These are phyloP conservation scores for Coecobrya sp. DNA, from an alignment of 2,888 invertebrate species.

Conservation along the genomic window DNA sequence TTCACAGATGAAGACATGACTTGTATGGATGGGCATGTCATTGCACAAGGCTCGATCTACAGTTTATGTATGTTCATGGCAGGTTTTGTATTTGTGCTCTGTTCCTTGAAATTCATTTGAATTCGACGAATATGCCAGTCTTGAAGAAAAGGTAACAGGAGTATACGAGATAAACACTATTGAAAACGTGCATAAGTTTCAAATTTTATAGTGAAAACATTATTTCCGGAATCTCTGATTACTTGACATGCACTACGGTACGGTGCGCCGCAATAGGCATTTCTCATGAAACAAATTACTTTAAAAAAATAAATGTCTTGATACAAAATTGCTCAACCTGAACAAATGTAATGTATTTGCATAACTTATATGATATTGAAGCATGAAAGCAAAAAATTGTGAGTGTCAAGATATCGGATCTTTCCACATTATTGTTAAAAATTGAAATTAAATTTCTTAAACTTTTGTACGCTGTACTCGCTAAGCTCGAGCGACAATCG, in stretches of 20 bases:
- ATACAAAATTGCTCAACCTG: not conserved
- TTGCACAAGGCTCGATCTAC: too few species aligned
- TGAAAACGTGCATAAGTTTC: too few species aligned
- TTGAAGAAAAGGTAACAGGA: not conserved
- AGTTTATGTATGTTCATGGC: not conserved
- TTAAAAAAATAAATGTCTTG: too few species aligned
- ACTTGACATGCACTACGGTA: not conserved
- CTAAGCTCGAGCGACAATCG: too few species aligned
- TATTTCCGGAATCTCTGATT: not conserved
- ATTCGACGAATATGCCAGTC: not conserved
- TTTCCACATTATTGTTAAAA: too few species aligned
- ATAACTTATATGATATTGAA: not conserved
- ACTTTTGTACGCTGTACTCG: too few species aligned
- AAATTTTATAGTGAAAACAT: not conserved
- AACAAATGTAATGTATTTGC: not conserved
- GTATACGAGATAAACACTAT: too few species aligned
- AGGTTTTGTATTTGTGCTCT: not conserved
- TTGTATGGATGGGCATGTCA: not conserved
- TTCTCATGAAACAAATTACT: not conserved
- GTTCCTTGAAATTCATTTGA: slow-evolving; percentile 24
- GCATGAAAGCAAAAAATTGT: too few species aligned
- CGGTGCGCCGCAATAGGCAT: not conserved
- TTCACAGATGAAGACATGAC: not conserved
- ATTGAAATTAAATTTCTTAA: too few species aligned
- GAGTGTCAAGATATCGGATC: too few species aligned